Evolutionary conservation across 1,140 invertebrate genomes (phyloP), one percentile per base, ranked within the genome.

Genomic region (Trachymyrmex cornetzi): DNA sequence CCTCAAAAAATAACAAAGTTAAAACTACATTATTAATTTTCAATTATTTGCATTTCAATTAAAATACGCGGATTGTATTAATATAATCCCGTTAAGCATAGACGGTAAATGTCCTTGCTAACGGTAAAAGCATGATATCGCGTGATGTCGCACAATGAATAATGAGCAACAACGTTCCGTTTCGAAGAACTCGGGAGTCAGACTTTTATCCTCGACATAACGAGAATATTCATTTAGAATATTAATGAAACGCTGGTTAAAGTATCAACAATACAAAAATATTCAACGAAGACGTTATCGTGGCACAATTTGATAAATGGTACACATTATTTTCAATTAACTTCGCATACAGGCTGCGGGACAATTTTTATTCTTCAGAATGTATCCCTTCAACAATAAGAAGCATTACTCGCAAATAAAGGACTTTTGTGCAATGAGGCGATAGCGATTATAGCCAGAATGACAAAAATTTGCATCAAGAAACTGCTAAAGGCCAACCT

Each of bases 351-450:
- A 53, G 12, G 11, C 12, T n/a, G 19, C 2, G n/a, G n/a, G n/a
- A 66, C 5, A 48, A 27, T 67, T 50, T 67, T 79, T 79, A 61
- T 14, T 12, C 14, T 30, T 22, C 34, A 6, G 11, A 48, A 14
- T 27, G 27, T 50, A n/a, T 79, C 12, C 38, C 30, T 67, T 64
- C 34, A 64, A 4, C 16, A 27, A 79, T 14, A n/a, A 79, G 9
- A 5, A 53, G 50, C 7, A 2, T 53, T 16, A 11, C 11, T 80
- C 9, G 27, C n/a, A n/a, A 79, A 66, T 79, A 53, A 67, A 69
- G n/a, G n/a, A 80, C 7, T 80, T 67, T 3, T 80, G 0, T 80
- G 64, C 27, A 53, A 66, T 90, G 77, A 87, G 27, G 86, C 79
- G 87, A 91, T 84, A 67, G 27, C 61, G 34, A 81, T 85, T 79